Evolutionary conservation across 2,888 invertebrate species (phyloP), one percentile per base, ranked within the genome.

Genomic region (Magallana nippona): DNA sequence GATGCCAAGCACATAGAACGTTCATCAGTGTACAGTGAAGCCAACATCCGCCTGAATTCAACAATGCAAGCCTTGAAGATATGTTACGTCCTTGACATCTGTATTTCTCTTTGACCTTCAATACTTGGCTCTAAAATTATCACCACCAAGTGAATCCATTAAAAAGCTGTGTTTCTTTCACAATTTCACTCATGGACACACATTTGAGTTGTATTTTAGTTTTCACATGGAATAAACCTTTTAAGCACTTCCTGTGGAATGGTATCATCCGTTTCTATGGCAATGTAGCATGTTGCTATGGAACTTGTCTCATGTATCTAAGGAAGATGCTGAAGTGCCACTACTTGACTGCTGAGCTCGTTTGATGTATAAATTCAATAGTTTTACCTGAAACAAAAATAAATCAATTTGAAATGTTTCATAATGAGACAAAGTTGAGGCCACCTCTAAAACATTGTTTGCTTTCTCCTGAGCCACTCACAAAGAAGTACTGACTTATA

Each of bases 311-410:
- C 82, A 82, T 55, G 82, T 82, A 56, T 82, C 82, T 63, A 60
- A 55, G 32, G 81, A 81, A 27, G 60, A 58, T 44, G 60, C 82
- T 11, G 82, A 60, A 71, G 63, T 60, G 22, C 60, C 82, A 8
- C 56, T 82, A 27, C 79, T 57, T 5, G 79, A 56, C 55, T 93
- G 91, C 56, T 92, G 91, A 13, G 93, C 95, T 90, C 96, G 95
- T 92, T 96, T 96, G 91, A 97, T 97, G 94, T 97, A 97, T 86
- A 97, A 95, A 91, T 97, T 96, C 87, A 98, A 95, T 84, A 98
- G 95, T 89, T 98, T 97, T 92, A 94, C 92, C 95, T 95, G 92
- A 44, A 92, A 92, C 80, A 84, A 82, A n/a, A 44, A 78, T n/a
- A 13, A 78, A n/a, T 5, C 2, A 56, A 57, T 57, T 22, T n/a